Evolutionary conservation across 2,113 vertebrate genomes (phyloP), one percentile per base, ranked within the genome.

Genomic region (Pachyramphus minor): DNA sequence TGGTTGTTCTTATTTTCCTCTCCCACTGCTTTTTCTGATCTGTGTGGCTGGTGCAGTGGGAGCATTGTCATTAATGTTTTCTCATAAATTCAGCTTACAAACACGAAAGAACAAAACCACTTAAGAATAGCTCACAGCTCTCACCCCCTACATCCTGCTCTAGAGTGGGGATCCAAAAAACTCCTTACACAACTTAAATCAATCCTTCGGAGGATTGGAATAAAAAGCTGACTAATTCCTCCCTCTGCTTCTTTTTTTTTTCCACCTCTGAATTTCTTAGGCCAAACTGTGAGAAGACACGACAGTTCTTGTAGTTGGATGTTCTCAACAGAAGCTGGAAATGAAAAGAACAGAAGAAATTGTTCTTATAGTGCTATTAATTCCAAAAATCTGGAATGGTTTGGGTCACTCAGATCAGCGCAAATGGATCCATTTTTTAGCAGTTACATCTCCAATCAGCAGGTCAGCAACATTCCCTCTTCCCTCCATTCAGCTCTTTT

Each of bases 71-170:
- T 72, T 90, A 45, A 89, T 84, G 92, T 94, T 94, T 96, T 95
- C 95, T 96, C 92, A 96, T 87, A 80, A 95, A 86, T 89, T 84
- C 93, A 87, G 81, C 85, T 73, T 82, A 92, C 86, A 95, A 95
- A 95, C 90, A 92, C 17, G 20, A 80, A 74, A 86, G 63, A 95
- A 88, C 44, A 90, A 95, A 95, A 96, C 33, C 93, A 89, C 62
- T 89, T 60, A 39, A 74, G 93, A 89, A 94, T 5, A 91, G 89
- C 87, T 93, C 84, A 56, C 47, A 87, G 91, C 62, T 89, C 89
- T 77, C 80, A 87, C 58, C 28, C 60, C 73, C 41, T 71, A 74
- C 84, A 86, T 93, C 86, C 93, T 93, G 86, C 80, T 81, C 59
- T 7, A 81, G 42, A 68, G 30, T 8, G 41, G 31, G 52, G 49